Conservation (phyloP, 1,140 invertebrate species). For the Adelges cooleyi region DNA sequence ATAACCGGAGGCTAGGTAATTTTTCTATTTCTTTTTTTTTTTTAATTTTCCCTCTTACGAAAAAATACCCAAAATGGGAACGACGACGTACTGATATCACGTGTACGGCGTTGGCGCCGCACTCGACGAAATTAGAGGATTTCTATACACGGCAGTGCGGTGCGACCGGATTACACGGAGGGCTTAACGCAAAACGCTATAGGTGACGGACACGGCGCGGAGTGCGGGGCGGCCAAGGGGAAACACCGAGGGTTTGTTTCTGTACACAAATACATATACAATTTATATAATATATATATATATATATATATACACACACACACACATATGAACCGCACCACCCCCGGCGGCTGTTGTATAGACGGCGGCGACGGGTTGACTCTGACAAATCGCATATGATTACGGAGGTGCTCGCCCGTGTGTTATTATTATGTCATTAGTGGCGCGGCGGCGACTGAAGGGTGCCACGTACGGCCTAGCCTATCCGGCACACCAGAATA, state of each 20-base stretch:
- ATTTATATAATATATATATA: not conserved
- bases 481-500: no score
- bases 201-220: no score
- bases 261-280: not conserved
- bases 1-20: no score
- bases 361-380: slow-evolving; percentile 5
- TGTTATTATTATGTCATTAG: slow-evolving; percentile 33
- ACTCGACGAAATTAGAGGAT: slow-evolving; percentile 24
- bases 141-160: slow-evolving; percentile 1
- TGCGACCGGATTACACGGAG: slow-evolving; percentile 20
- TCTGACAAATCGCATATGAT: slow-evolving; percentile 32
- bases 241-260: not conserved
- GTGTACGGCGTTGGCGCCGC: not conserved
- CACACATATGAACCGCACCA: not conserved
- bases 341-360: no score
- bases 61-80: no score
- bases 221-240: not conserved
- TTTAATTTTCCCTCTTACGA: no score
- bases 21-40: no score
- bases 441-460: slow-evolving; percentile 12
- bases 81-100: no score
- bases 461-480: not conserved
- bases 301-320: not conserved
- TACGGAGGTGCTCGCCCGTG: slow-evolving; percentile 30
- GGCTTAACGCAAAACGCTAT: slow-evolving; percentile 17